A percentile compares a stretch with the other conserved stretches of the same genome.
Evolutionary conservation across 2,797 vertebrate species (phyloP).

Genomic region (Glyptemys insculpta): DNA sequence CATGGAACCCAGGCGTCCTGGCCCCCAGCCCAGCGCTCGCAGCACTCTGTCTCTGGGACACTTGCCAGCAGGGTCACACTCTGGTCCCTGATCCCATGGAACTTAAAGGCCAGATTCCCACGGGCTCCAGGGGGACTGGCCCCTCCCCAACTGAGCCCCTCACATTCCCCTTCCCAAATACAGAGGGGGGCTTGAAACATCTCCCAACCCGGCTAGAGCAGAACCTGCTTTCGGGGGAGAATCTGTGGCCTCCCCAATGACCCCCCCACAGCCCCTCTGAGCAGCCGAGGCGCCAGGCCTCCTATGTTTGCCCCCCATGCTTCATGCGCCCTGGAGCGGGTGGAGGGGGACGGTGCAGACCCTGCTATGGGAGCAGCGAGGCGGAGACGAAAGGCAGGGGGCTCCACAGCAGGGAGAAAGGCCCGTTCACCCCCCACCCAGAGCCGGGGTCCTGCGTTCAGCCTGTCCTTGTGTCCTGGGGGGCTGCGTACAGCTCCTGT

Average conservation of each 20-base stretch:
- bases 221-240: background rate
- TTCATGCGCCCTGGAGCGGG: background rate
- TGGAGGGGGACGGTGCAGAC: background rate
- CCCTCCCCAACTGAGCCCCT: background rate
- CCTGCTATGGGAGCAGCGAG: background rate
- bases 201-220: background rate
- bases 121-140: background rate
- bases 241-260: no score
- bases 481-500: no score
- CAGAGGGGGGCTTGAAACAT: background rate
- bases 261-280: no score
- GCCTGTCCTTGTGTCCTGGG: no score
- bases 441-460: background rate
- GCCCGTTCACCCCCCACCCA: background rate
- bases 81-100: background rate
- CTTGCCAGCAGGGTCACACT: background rate
- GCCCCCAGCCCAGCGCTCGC: no score
- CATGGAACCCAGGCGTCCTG: background rate
- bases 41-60: background rate
- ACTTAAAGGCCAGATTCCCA: background rate
- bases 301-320: background rate
- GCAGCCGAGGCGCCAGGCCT: no score
- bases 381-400: no score
- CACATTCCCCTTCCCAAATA: background rate
- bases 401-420: background rate